Base-by-base conservation (phyloP, 2,113 vertebrate genomes). In the Lipotes vexillifer region DNA sequence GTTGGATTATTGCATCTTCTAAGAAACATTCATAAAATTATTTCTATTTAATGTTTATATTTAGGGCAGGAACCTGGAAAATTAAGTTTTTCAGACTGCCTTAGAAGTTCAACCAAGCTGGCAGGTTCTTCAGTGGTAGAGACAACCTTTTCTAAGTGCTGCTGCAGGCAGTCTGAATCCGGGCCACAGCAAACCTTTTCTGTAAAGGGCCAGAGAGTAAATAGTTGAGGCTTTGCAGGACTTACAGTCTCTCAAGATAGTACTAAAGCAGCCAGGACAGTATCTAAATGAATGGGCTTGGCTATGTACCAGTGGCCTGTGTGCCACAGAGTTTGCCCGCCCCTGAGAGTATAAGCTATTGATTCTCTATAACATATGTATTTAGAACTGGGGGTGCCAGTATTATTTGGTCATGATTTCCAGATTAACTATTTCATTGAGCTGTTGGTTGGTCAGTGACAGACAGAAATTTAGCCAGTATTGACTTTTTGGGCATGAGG, bases 311-410 rank as follows among this genome's bases (percentile, higher is more conserved):
- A 29, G 38, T 31, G 20, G 63, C 31, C 29, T 9, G 0, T 0
- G 27, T 72, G 78, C 17, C 55, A 10, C 5, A 0, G 1, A 0
- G 1, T 72, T 52, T 83, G 44, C 69, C 41, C 52, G 10, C 49
- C 49, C 33, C 72, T 49, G 46, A n/a, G 27, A 61, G 13, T 66
- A 21, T 15, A 44, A 65, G 36, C 38, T n/a, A 11, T 52, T 59
- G 83, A 65, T 92, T 88, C 55, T 78, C 61, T 83, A 11, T 23
- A 27, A 33, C 17, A 14, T 80, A 15, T 21, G 29, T 49, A 75
- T 71, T 95, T 94, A 94, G 90, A 84, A 68, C 75, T 49, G 88
- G 89, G 69, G 69, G 63, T 77, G 5, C 84, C 52, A 8, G 25
- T 31, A 25, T 44, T 69, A 23, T 38, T 80, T 31, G 33, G 27